phyloP scores from a whole-genome alignment of 2,888 invertebrate species.

The Mimumesa dahlbomi region DNA sequence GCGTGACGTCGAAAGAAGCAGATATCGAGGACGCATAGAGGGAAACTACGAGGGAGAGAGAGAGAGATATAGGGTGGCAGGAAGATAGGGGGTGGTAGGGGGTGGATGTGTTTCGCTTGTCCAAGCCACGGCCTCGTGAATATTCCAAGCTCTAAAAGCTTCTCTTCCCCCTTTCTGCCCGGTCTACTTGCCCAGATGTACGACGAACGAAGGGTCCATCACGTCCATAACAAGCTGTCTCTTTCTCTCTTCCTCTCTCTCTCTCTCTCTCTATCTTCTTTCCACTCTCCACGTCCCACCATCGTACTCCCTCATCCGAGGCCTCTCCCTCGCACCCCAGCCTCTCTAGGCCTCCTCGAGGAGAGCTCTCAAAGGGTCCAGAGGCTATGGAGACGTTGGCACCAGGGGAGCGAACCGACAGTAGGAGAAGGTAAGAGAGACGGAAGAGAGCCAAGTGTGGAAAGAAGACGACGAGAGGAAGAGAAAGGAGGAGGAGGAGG shows the following conservation, averaged over 20 bases:
- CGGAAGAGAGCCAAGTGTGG: slow-evolving; percentile 34
- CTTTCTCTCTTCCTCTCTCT: slow-evolving; percentile 40
- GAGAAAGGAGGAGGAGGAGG: slow-evolving; percentile 39
- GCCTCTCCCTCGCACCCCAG: slow-evolving; percentile 44
- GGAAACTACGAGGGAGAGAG: slow-evolving; percentile 15
- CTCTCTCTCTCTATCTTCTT: slow-evolving; percentile 7
- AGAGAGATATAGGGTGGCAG: no score
- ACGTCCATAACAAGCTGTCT: slow-evolving; percentile 78
- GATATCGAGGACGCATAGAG: slow-evolving; percentile 51
- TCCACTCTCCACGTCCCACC: slow-evolving; percentile 13
- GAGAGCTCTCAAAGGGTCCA: slow-evolving; percentile 67
- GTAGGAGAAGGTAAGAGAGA: slow-evolving; percentile 39
- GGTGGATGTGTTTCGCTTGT: slow-evolving; percentile 74
- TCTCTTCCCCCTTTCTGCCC: slow-evolving; percentile 67
- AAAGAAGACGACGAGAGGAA: slow-evolving; percentile 25
- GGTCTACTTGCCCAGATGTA: slow-evolving; percentile 63
- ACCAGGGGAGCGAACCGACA: slow-evolving; percentile 62
- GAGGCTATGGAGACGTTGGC: slow-evolving; percentile 68
- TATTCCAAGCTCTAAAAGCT: slow-evolving; percentile 80
- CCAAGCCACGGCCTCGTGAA: slow-evolving; percentile 76
- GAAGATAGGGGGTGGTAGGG: no score
- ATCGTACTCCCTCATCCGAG: slow-evolving; percentile 31
- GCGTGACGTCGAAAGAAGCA: slow-evolving; percentile 60
- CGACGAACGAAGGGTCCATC: slow-evolving; percentile 79
- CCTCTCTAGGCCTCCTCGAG: slow-evolving; percentile 68